Evolutionary conservation across 2,888 invertebrate genomes (phyloP), one percentile per base, ranked within the genome.

Genomic region (Lasioglossum lativentre): DNA sequence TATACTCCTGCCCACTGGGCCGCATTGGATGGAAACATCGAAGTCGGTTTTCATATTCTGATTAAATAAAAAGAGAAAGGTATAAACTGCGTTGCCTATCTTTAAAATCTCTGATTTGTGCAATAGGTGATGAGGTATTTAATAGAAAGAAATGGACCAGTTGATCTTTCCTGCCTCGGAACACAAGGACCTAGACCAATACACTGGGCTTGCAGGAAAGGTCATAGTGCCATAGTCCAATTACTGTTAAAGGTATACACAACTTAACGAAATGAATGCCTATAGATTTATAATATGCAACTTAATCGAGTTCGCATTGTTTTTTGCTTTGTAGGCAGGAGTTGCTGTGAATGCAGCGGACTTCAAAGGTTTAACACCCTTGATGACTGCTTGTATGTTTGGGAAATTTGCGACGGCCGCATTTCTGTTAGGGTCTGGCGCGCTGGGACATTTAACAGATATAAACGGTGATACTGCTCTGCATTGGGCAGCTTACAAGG

Each of bases 401-500:
- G 98, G 98, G 14, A 97, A 98, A 93, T 98, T 98, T 3, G 98
- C 98, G 16, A 97, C 98, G 0, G 98, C 98, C 0, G 98, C 98
- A 0, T 99, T 98, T 95, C 96, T 99, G 0, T 96, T 99, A 76
- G 98, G 98, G 45, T 98, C 98, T 97, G 98, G 98, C 4, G 98
- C 98, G 0, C 96, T 97, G 1, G 97, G 98, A 88, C 97, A 98
- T 92, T 96, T 98, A 73, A 97, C 98, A 1, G 99, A 99, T 92
- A 98, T 98, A 90, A 99, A 99, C 93, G 99, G 99, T 0, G 99
- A 99, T 93, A 98, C 98, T 0, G 98, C 99, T 0, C 95, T 99
- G 47, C 99, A 99, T 93, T 99, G 99, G 99, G 98, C 98, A 0
- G 98, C 98, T 0, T 99, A 99, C 95, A 99, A 99, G 95, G 99